phyloP scores from a whole-genome alignment of 2,113 vertebrate species.

The Coryphaenoides rupestris region DNA sequence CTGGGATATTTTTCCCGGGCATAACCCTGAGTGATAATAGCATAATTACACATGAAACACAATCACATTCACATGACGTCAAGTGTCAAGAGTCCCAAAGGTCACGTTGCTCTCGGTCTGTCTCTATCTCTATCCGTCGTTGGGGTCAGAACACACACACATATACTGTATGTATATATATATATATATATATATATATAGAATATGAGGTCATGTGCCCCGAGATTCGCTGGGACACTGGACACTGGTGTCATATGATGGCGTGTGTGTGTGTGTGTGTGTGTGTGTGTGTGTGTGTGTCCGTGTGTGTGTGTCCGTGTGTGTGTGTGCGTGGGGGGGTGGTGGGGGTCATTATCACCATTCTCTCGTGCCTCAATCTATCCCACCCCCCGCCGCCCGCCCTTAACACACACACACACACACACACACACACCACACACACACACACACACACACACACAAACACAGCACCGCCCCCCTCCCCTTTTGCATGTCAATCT shows the following conservation, averaged over 20 bases:
- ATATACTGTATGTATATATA: too few relatives aligned
- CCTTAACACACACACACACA: conserved; percentile 19
- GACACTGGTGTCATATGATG: conserved; percentile 50
- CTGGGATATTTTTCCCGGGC: too few relatives aligned
- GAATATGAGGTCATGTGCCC: conserved; percentile 51
- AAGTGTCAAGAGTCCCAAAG: conserved; percentile 40
- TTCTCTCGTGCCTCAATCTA: conserved; percentile 23
- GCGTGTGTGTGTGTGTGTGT: conserved; percentile 12
- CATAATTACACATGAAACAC: conserved; percentile 47
- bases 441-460: too few relatives aligned
- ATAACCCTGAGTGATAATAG: conserved; percentile 38
- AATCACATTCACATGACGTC: conserved; percentile 41
- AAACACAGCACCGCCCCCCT: not conserved
- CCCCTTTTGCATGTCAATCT: too few relatives aligned
- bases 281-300: not conserved
- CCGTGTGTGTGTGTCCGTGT: conserved; percentile 1
- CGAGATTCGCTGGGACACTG: conserved; percentile 27
- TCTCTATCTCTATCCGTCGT: conserved; percentile 19
- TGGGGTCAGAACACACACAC: conserved; percentile 15
- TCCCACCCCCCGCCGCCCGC: conserved; percentile 23
- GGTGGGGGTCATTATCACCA: conserved; percentile 33
- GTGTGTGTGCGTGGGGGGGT: not conserved
- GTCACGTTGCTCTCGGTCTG: conserved; percentile 50
- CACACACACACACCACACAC: conserved; percentile 32
- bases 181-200: too few relatives aligned